Evolutionary conservation across 2,113 vertebrate species (phyloP).

Genomic region (Entosphenus tridentatus): DNA sequence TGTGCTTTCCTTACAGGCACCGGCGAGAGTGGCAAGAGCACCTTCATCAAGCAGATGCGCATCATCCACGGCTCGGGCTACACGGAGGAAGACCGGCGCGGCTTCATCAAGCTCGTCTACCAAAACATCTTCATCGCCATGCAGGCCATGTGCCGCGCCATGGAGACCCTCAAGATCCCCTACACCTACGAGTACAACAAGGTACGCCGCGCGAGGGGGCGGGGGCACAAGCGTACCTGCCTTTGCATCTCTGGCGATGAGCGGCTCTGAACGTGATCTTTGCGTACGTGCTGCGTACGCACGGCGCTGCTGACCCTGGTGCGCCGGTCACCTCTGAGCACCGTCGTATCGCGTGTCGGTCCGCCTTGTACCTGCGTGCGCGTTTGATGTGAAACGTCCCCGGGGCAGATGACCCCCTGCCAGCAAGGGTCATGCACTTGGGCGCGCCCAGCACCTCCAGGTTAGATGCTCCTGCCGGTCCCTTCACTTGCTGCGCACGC

Average conservation of each 20-base stretch:
- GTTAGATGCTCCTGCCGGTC: too few species aligned
- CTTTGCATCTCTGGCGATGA: not conserved
- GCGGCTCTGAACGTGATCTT: too few species aligned
- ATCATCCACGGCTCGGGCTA: slow-evolving; percentile 90
- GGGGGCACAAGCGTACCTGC: not conserved
- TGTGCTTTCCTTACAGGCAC: slow-evolving; percentile 27
- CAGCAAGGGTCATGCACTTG: too few species aligned
- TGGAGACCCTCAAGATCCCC: slow-evolving; percentile 63
- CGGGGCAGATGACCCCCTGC: too few species aligned
- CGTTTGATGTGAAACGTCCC: too few species aligned
- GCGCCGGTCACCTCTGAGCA: too few species aligned
- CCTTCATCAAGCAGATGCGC: slow-evolving; percentile 72
- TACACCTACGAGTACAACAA: slow-evolving; percentile 67
- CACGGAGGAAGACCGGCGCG: slow-evolving; percentile 70
- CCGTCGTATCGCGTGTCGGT: too few species aligned
- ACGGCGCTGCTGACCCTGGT: too few species aligned
- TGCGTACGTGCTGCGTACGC: too few species aligned
- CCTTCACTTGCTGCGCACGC: too few species aligned
- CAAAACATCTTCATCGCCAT: slow-evolving; percentile 93
- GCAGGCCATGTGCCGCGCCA: slow-evolving; percentile 84
- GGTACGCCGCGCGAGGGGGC: slow-evolving; percentile 22
- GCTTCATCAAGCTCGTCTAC: slow-evolving; percentile 68
- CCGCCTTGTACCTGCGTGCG: too few species aligned
- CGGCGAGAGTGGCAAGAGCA: slow-evolving; percentile 53
- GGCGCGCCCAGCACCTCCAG: too few species aligned